Evolutionary conservation across 2,113 vertebrate species (phyloP), one percentile per base, ranked within the genome.

Genomic region (Nanorana parkeri): DNA sequence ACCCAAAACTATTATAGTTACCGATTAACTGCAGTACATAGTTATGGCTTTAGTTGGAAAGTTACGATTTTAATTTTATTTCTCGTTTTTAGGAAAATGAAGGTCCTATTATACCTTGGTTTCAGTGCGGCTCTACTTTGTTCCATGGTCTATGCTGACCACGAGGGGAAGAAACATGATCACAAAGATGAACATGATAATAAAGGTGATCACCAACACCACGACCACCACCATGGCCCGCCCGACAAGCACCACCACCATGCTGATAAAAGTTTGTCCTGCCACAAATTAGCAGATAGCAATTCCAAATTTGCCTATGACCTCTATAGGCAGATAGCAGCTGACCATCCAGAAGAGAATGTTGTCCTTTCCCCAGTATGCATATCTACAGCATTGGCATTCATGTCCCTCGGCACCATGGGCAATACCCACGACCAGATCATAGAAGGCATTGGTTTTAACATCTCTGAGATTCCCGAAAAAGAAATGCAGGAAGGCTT

Each of bases 361-460:
- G 86, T 95, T 83, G 54, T 55, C 54, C 1, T 55, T 2, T 55
- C 54, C 54, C 54, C 54, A 16, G 19, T 55, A 20, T 16, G 54
- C 11, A 55, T 55, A 20, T 55, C 15, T 55, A 10, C 11, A 55
- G 5, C 19, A 55, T 55, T 20, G 15, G 54, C 4, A 3, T 16
- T 55, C 54, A 3, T 55, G 54, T 55, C 54, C 54, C 54, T 55
- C 19, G 54, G 54, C 17, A 15, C 54, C 2, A 11, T 16, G 54
- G 54, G 16, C 54, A 16, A 11, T 1, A 55, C 54, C 54, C 3
- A 55, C 11, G 15, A 16, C 15, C 54, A 55, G 54, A 55, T 55
- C 54, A 87, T 91, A 76, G 84, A 91, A 83, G 82, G 29, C 16
- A 87, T 96, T 85, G 92, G 91, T 65, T 96, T 95, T 85, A 86